Conservation (phyloP, 2,797 vertebrate genomes). For the Anomalospiza imberbis region DNA sequence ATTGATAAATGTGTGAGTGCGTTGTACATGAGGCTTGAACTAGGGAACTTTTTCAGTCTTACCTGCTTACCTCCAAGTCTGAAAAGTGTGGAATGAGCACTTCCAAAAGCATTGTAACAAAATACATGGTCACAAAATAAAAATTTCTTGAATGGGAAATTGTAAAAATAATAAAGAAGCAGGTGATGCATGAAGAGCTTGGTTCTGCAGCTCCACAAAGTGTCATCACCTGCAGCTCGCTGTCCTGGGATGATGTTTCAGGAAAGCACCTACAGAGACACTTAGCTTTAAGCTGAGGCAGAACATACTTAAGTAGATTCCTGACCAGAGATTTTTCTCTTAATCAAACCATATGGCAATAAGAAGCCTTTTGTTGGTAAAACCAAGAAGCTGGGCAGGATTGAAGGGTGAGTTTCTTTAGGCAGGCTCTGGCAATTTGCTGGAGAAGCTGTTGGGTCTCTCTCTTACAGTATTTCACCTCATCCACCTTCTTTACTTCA, state of each 20-base stretch:
- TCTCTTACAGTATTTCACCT: slow-evolving; percentile 2
- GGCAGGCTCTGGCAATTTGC: neutral
- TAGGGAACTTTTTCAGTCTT: slow-evolving; percentile 14
- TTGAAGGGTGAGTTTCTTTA: neutral
- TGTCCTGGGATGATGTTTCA: neutral
- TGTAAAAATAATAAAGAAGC: neutral
- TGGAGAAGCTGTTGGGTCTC: neutral
- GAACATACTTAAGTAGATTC: neutral
- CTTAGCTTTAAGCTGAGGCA: neutral
- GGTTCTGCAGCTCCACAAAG: slow-evolving; percentile 1
- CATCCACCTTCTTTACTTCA: neutral
- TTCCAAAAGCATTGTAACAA: neutral
- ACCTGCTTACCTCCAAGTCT: neutral
- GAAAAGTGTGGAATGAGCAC: slow-evolving; percentile 1
- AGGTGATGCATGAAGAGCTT: neutral
- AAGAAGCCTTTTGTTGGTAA: slow-evolving; percentile 14
- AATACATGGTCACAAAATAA: neutral
- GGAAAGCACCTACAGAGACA: neutral
- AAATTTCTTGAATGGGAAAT: neutral
- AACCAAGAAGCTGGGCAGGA: neutral
- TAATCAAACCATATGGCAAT: neutral
- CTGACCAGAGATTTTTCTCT: neutral
- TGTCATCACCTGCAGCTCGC: neutral
- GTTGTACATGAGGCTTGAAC: neutral
- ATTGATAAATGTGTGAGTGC: neutral